These are phyloP conservation scores for Falco naumanni DNA, from an alignment of 2,797 vertebrate species.

Conservation along the genomic window DNA sequence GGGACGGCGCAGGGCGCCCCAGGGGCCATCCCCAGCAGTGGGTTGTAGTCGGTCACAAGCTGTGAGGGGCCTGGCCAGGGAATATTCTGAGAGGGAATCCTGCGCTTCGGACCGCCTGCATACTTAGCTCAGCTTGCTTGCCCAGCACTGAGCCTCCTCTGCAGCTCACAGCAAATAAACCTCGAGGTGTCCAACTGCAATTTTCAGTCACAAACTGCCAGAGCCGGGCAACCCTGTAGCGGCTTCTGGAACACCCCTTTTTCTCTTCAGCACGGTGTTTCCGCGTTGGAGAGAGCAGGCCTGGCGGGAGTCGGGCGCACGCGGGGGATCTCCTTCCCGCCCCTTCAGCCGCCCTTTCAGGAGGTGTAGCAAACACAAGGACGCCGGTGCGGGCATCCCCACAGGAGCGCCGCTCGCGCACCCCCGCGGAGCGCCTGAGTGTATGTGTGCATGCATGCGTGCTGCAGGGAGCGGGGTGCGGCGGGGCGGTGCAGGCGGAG, in stretches of 20 bases:
- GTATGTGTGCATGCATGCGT: no score
- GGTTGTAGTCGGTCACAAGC: not conserved
- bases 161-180: not conserved
- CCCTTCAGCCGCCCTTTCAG: not conserved
- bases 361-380: not conserved
- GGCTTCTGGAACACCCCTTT: not conserved
- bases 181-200: not conserved
- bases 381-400: not conserved
- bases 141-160: not conserved
- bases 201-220: not conserved
- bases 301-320: not conserved
- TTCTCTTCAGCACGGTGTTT: not conserved
- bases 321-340: not conserved
- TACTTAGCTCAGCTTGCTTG: not conserved
- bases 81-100: not conserved
- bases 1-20: not conserved
- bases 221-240: not conserved
- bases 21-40: accelerated
- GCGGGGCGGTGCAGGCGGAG: slow-evolving; percentile 17
- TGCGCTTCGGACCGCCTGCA: accelerated
- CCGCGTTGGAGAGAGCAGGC: not conserved
- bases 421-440: accelerated
- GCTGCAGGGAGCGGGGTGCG: not conserved
- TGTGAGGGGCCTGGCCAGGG: not conserved
- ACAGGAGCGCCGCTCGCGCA: not conserved